Evolutionary conservation across 2,888 invertebrate species (phyloP).

Genomic region (Drosophila limbata): DNA sequence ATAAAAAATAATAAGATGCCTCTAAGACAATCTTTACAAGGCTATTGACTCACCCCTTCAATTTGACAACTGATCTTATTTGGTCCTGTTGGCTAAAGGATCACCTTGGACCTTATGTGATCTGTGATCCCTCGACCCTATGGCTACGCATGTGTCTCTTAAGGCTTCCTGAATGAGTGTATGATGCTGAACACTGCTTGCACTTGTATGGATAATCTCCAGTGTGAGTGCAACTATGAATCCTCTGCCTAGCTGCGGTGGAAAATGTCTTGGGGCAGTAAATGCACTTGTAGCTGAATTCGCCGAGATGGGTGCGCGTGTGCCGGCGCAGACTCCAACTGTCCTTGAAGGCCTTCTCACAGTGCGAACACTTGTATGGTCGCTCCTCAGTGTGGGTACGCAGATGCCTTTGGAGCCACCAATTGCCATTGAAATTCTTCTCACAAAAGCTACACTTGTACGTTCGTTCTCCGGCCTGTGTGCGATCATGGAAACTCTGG

Average conservation of each 20-base stretch:
- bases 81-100: neutral
- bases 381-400: constrained; percentile 86
- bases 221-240: constrained; percentile 42
- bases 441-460: constrained; percentile 33
- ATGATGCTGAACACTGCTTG: constrained; percentile 35
- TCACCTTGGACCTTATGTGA: neutral
- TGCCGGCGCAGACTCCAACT: constrained; percentile 87
- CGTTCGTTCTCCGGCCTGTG: constrained; percentile 3
- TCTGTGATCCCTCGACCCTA: constrained; percentile 9
- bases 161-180: constrained; percentile 36
- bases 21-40: neutral
- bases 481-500: constrained; percentile 33
- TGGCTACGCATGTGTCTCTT: constrained; percentile 34
- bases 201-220: constrained; percentile 42
- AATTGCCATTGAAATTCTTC: constrained; percentile 74
- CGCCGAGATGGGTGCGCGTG: constrained; percentile 87
- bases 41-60: neutral
- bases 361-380: constrained; percentile 87
- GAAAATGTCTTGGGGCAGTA: constrained; percentile 84
- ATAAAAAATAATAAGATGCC: neutral
- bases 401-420: constrained; percentile 75
- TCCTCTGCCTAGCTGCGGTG: constrained; percentile 31
- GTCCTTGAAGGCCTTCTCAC: constrained; percentile 86
- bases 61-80: neutral
- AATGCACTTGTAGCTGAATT: constrained; percentile 86